Percentiles rank a stretch among this genome's conserved stretches.
These are phyloP conservation scores for Caenorhabditis sp. DNA, from an alignment of 2,888 invertebrate genomes.

Conservation along the genomic window DNA sequence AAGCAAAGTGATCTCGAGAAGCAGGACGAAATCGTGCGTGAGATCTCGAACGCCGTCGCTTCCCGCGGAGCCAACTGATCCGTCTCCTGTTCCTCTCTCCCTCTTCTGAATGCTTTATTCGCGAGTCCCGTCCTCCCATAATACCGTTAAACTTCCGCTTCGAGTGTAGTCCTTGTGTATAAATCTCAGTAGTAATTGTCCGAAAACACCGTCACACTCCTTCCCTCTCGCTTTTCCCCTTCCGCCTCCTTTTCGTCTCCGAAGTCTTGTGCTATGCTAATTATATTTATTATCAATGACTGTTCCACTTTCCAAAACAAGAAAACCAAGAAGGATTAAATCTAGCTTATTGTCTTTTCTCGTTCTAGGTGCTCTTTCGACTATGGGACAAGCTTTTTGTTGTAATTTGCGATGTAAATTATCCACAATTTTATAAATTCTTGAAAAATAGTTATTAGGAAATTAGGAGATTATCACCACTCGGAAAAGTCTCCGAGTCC, in stretches of 20 bases:
- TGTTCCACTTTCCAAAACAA: slow-evolving; percentile 27
- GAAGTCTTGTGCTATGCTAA: slow-evolving; percentile 47
- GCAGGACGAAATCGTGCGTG: slow-evolving; percentile 62
- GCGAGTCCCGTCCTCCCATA: slow-evolving; percentile 38
- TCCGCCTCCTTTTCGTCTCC: slow-evolving; percentile 5
- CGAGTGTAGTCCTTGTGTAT: slow-evolving; percentile 47
- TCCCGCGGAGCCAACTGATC: slow-evolving; percentile 49
- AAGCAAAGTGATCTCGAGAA: slow-evolving; percentile 62
- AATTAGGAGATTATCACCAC: slow-evolving; percentile 60
- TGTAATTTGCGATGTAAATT: slow-evolving; percentile 52
- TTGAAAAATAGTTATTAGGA: slow-evolving; percentile 5
- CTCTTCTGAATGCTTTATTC: slow-evolving; percentile 43
- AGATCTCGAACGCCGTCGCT: slow-evolving; percentile 63
- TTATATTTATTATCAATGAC: slow-evolving; percentile 35
- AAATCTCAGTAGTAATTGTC: slow-evolving; percentile 35
- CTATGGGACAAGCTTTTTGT: slow-evolving; percentile 24
- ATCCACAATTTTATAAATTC: slow-evolving; percentile 15
- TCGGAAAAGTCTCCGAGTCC: slow-evolving; percentile 61
- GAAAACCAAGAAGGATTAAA: slow-evolving; percentile 19
- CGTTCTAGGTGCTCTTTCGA: slow-evolving; percentile 43
- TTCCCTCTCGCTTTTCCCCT: slow-evolving; percentile 10
- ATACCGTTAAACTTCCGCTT: slow-evolving; percentile 32
- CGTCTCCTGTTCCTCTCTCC: background rate
- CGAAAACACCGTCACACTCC: slow-evolving; percentile 29
- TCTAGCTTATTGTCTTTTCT: slow-evolving; percentile 1